Percentiles rank a stretch among this genome's conserved stretches.
Conservation (phyloP, 2,888 invertebrate genomes). For the Poecilobothrus nobilitatus region DNA sequence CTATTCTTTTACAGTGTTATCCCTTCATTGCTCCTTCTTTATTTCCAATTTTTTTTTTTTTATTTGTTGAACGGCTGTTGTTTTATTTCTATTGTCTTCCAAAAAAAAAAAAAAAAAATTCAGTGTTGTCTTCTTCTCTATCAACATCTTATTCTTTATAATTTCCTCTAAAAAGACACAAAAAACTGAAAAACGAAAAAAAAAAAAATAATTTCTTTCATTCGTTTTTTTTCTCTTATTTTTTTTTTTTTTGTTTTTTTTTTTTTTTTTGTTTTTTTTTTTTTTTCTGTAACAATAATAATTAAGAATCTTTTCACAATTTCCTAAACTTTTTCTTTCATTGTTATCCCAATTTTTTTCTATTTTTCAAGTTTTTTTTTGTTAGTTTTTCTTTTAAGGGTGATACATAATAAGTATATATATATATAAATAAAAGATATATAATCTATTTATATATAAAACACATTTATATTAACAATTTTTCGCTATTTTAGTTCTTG, state of each 20-base stretch:
- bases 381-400: neutral
- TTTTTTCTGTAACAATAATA: neutral
- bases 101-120: too few relatives aligned
- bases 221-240: neutral
- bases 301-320: slow-evolving; percentile 1
- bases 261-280: neutral
- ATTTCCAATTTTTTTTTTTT: too few relatives aligned
- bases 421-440: too few relatives aligned
- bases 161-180: neutral
- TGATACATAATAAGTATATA: too few relatives aligned
- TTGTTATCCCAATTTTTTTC: neutral
- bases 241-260: neutral
- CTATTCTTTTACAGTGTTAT: too few relatives aligned
- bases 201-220: neutral
- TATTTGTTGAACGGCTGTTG: too few relatives aligned
- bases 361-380: neutral
- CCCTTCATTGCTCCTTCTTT: too few relatives aligned
- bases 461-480: neutral
- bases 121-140: neutral
- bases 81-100: too few relatives aligned
- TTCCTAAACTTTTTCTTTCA: neutral
- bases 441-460: too few relatives aligned
- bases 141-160: neutral
- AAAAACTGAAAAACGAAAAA: neutral
- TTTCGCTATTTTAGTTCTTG: neutral